Conservation (phyloP, 2,888 invertebrate species). For the Ormyrus nitidulus region DNA sequence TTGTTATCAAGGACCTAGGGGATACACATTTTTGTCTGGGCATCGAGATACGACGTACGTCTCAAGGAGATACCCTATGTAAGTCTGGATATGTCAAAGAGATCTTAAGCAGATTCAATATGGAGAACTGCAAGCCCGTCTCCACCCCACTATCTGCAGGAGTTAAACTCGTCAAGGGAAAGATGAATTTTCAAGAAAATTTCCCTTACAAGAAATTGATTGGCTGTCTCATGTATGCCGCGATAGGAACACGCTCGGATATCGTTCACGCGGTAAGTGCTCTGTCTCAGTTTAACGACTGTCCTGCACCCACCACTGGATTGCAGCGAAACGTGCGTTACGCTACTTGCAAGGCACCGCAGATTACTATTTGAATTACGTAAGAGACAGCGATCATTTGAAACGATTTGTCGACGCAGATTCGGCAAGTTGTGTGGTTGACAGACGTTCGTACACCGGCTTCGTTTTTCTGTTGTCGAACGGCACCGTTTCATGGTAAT, state of each 20-base stretch:
- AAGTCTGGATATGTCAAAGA: constrained; percentile 60
- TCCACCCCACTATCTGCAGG: constrained; percentile 57
- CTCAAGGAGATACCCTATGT: constrained; percentile 15
- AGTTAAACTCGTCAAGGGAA: constrained; percentile 39
- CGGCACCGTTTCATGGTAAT: too few relatives aligned
- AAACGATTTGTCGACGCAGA: constrained; percentile 20
- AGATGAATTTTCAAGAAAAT: not conserved
- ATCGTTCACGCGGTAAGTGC: constrained; percentile 33
- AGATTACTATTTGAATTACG: constrained; percentile 4
- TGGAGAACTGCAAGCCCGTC: constrained; percentile 61
- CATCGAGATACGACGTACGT: constrained; percentile 22
- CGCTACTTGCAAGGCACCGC: constrained; percentile 30
- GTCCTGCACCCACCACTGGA: constrained; percentile 42
- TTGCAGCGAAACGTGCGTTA: constrained; percentile 29
- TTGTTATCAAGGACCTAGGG: constrained; percentile 19
- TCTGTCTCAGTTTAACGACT: constrained; percentile 44
- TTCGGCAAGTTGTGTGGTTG: constrained; percentile 56
- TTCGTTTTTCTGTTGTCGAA: too few relatives aligned
- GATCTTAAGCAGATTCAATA: constrained; percentile 60
- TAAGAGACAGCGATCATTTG: not conserved
- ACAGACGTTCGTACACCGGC: not conserved
- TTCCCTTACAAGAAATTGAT: constrained; percentile 32
- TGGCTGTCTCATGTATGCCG: constrained; percentile 27
- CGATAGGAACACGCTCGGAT: constrained; percentile 28
- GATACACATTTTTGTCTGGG: constrained; percentile 20